Evolutionary conservation across 2,797 vertebrate species (phyloP).

Genomic region (Calcarius lapponicus): DNA sequence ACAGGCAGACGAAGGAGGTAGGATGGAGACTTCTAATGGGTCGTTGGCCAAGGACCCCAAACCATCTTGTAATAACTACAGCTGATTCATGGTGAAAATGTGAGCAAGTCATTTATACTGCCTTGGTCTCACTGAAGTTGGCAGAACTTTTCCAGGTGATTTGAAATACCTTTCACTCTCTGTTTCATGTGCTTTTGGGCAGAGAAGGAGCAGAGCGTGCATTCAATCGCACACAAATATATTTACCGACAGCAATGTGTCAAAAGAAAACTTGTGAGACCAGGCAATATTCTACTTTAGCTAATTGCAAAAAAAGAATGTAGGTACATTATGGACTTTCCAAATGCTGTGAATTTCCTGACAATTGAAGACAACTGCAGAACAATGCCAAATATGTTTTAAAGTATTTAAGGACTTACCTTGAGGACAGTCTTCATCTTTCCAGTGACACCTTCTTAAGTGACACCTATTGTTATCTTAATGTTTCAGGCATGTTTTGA

Average conservation of each 20-base stretch:
- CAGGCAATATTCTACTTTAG: neutral
- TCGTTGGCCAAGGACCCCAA: rapidly evolving
- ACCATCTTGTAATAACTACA: neutral
- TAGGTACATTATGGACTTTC: neutral
- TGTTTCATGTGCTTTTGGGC: neutral
- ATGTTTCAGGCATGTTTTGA: neutral
- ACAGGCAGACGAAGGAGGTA: neutral
- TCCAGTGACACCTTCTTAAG: neutral
- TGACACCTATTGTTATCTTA: neutral
- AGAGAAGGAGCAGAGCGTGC: neutral
- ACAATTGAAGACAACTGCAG: neutral
- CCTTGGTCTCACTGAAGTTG: neutral
- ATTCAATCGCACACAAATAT: neutral
- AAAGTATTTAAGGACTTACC: neutral
- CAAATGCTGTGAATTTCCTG: neutral
- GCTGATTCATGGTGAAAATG: neutral
- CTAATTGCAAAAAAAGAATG: neutral
- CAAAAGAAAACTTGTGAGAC: neutral
- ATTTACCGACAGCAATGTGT: rapidly evolving
- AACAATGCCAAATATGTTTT: neutral
- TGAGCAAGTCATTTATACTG: neutral
- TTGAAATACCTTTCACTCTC: neutral
- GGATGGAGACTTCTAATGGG: neutral
- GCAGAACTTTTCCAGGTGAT: neutral
- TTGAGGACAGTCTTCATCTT: neutral